These are phyloP conservation scores for Eumerus sabulonum DNA, from an alignment of 2,888 invertebrate genomes.

Conservation along the genomic window DNA sequence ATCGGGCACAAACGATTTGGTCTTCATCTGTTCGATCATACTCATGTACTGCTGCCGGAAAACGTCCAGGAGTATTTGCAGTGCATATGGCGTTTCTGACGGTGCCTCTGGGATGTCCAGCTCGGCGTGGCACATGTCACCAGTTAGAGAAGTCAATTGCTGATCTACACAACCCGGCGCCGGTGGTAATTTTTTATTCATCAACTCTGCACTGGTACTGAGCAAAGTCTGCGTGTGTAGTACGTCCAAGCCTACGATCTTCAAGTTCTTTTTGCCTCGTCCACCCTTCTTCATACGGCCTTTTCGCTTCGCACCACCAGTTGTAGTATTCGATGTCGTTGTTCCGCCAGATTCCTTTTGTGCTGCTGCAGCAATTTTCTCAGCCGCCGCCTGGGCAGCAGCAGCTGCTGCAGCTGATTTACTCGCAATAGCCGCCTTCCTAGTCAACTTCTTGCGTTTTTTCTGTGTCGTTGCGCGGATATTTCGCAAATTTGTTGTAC, in stretches of 20 bases:
- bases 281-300: slow-evolving; percentile 83
- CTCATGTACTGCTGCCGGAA: slow-evolving; percentile 91
- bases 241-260: slow-evolving; percentile 92
- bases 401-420: slow-evolving; percentile 76
- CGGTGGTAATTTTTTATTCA: slow-evolving; percentile 88
- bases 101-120: slow-evolving; percentile 90
- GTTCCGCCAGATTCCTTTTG: slow-evolving; percentile 60
- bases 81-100: slow-evolving; percentile 88
- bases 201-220: slow-evolving; percentile 88
- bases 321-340: slow-evolving; percentile 36
- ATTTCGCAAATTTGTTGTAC: slow-evolving; percentile 72
- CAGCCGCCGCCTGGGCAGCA: slow-evolving; percentile 73
- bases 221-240: slow-evolving; percentile 93
- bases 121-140: slow-evolving; percentile 88
- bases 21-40: slow-evolving; percentile 91
- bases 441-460: slow-evolving; percentile 78
- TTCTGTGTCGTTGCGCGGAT: slow-evolving; percentile 74
- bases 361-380: slow-evolving; percentile 76
- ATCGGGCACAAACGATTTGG: slow-evolving; percentile 85
- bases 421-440: slow-evolving; percentile 77
- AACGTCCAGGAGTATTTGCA: slow-evolving; percentile 92
- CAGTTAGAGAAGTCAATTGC: slow-evolving; percentile 89
- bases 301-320: slow-evolving; percentile 75
- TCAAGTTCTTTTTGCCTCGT: slow-evolving; percentile 84
- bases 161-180: slow-evolving; percentile 96